Evolutionary conservation across 2,888 invertebrate genomes (phyloP).

Genomic region (Dromius quadrimaculatus): DNA sequence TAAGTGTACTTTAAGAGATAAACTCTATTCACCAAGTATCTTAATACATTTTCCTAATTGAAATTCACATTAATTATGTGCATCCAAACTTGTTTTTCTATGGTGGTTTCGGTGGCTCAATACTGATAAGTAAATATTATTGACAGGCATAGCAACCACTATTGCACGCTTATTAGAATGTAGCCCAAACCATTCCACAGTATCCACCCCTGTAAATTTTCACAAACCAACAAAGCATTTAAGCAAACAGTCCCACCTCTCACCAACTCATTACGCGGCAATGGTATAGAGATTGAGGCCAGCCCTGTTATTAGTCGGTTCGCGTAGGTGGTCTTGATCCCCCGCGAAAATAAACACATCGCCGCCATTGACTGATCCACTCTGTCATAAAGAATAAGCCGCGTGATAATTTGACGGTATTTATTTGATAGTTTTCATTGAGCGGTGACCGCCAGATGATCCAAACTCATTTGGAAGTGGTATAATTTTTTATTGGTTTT

Average conservation of each 20-base stretch:
- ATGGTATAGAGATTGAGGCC: constrained; percentile 4
- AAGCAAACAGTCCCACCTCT: constrained; percentile 42
- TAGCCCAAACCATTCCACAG: no score
- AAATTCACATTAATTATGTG: no score
- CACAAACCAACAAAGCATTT: constrained; percentile 31
- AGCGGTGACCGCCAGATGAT: constrained; percentile 29
- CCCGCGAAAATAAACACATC: constrained; percentile 48
- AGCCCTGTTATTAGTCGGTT: constrained; percentile 42
- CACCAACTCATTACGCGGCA: constrained; percentile 34
- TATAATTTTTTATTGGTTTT: constrained; percentile 32
- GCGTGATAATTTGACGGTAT: constrained; percentile 46
- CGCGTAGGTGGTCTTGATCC: constrained; percentile 48
- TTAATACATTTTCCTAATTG: no score
- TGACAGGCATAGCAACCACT: no score
- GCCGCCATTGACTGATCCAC: constrained; percentile 33
- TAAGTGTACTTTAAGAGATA: no score
- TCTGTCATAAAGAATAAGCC: constrained; percentile 24
- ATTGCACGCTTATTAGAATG: no score
- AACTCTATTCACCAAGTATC: no score
- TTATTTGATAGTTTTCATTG: constrained; percentile 28
- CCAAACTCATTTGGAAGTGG: constrained; percentile 4
- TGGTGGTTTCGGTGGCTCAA: no score
- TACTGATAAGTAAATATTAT: no score
- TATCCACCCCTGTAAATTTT: no score
- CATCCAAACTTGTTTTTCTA: no score